Evolutionary conservation across 2,888 invertebrate species (phyloP).

Genomic region (Pandemis heparana): DNA sequence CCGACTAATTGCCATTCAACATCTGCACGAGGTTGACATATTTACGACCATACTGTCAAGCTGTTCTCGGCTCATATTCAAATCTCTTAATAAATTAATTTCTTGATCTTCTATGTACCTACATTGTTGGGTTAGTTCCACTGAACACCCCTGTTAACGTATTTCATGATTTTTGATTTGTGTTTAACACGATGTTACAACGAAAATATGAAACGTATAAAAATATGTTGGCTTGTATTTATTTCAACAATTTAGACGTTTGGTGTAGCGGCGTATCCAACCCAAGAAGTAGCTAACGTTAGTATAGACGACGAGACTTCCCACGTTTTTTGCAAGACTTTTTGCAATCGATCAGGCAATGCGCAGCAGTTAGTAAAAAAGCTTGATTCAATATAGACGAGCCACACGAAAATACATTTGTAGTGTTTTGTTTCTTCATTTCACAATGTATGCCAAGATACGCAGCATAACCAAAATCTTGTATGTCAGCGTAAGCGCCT

Average conservation of each 20-base stretch:
- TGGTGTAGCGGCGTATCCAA: conserved; percentile 47
- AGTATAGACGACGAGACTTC: conserved; percentile 54
- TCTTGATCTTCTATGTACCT: background rate
- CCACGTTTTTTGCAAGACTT: conserved; percentile 36
- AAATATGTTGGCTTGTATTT: background rate
- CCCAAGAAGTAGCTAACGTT: conserved; percentile 50
- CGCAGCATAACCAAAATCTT: conserved; percentile 49
- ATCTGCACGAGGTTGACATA: background rate
- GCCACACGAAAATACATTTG: conserved; percentile 48
- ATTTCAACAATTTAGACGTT: conserved; percentile 39
- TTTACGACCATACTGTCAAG: background rate
- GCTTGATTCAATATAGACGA: conserved; percentile 57
- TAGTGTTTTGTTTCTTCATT: background rate
- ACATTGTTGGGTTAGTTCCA: no score
- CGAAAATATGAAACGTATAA: no score
- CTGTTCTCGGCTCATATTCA: background rate
- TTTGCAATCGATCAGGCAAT: conserved; percentile 52
- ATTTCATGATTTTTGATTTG: no score
- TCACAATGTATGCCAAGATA: conserved; percentile 46
- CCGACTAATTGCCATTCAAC: background rate
- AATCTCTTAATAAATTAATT: background rate
- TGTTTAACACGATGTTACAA: no score
- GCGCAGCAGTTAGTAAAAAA: conserved; percentile 57
- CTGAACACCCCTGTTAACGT: no score
- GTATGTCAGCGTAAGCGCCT: conserved; percentile 46